Evolutionary conservation across 2,888 invertebrate species (phyloP), one percentile per base, ranked within the genome.

Genomic region (Muschampia plurimacula): DNA sequence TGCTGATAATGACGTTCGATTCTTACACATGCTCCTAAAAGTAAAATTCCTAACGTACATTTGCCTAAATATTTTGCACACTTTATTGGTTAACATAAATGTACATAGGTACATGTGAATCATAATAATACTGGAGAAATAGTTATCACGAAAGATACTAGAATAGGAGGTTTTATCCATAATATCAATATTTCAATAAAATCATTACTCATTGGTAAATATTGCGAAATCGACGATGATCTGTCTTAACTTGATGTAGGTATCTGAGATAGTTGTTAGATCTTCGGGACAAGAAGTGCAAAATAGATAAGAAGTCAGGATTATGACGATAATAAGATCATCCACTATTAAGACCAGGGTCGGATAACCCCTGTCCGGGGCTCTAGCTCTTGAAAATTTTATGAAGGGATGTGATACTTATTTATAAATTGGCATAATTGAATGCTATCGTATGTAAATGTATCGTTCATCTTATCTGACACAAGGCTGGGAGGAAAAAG

Each of bases 401-500:
- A n/a, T n/a, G n/a, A n/a, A n/a, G n/a, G n/a, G n/a, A n/a, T n/a
- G n/a, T n/a, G n/a, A n/a, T n/a, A n/a, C 22, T 22, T 67, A 62
- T 46, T 71, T 72, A 28, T 72, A 60, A 72, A 52, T 41, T 55
- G 41, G 44, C 72, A 67, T 62, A 63, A 55, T 72, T 63, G 67
- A 67, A 62, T 13, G 46, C 13, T 71, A 71, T 70, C 44, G 13
- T 15, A n/a, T 67, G n/a, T n/a, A n/a, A 0, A 22, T 22, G 22
- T 22, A 22, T 22, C 22, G 22, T 22, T 46, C 32, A 39, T 46
- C 46, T 22, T 66, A 71, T 64, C 59, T 60, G 71, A 71, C 59
- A 57, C 69, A 57, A 71, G 71, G 71, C 49, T 71, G 71, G n/a
- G 32, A 49, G 57, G 49, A 66, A 70, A 36, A 44, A 70, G 70